These are phyloP conservation scores for Amblyjoppa fuscipennis DNA, from an alignment of 2,888 invertebrate species.

Conservation along the genomic window DNA sequence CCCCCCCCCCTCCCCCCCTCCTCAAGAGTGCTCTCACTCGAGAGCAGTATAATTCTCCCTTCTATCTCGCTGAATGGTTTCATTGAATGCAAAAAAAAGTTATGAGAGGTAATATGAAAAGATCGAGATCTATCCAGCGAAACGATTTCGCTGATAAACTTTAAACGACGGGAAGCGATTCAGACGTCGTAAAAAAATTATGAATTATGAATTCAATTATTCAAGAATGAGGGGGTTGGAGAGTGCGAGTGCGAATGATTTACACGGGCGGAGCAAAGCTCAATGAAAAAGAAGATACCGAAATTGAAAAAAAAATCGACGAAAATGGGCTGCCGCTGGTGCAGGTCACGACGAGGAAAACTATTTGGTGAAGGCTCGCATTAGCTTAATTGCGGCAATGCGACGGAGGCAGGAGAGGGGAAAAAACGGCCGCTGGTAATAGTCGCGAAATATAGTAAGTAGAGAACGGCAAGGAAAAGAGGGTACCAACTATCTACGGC, in stretches of 20 bases:
- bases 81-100: constrained; percentile 40
- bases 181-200: neutral
- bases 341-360: constrained; percentile 30
- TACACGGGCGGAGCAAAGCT: neutral
- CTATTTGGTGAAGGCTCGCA: constrained; percentile 48
- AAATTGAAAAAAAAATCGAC: constrained; percentile 28
- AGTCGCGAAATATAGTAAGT: constrained; percentile 13
- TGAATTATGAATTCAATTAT: constrained; percentile 21
- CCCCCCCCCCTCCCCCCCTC: too few relatives aligned
- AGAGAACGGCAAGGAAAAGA: constrained; percentile 22
- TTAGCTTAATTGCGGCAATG: constrained; percentile 46
- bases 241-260: constrained; percentile 21
- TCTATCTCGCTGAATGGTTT: constrained; percentile 51
- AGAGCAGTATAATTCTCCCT: constrained; percentile 11
- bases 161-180: constrained; percentile 10
- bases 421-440: constrained; percentile 4
- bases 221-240: constrained; percentile 6
- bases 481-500: constrained; percentile 12
- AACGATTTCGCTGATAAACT: constrained; percentile 42
- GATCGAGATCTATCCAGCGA: neutral
- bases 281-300: neutral
- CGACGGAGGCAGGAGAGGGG: constrained; percentile 20
- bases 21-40: constrained; percentile 9
- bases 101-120: constrained; percentile 8
- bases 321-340: constrained; percentile 22